Percentiles rank a stretch among this genome's conserved stretches.
These are phyloP conservation scores for Ophioninae sp. DNA, from an alignment of 2,888 invertebrate genomes.

Conservation along the genomic window DNA sequence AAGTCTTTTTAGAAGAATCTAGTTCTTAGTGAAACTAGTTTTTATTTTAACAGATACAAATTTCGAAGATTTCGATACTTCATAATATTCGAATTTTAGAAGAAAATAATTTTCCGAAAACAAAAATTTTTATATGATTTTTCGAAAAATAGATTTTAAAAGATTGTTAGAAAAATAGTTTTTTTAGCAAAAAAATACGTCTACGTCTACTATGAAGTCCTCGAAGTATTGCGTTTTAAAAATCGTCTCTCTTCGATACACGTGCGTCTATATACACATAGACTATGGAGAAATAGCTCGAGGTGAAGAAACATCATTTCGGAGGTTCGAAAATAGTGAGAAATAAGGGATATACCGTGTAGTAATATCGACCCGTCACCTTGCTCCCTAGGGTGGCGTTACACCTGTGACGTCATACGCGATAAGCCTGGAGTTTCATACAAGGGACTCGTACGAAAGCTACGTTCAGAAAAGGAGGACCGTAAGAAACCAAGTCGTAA, in stretches of 20 bases:
- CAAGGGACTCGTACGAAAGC: slow-evolving; percentile 11
- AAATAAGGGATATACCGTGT: slow-evolving; percentile 44
- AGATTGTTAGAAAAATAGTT: no score
- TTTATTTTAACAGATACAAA: no score
- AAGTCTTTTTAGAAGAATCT: no score
- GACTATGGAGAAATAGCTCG: slow-evolving; percentile 20
- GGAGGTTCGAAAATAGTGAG: slow-evolving; percentile 63
- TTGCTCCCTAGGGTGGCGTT: slow-evolving; percentile 64
- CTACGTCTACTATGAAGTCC: no score
- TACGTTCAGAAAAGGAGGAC: slow-evolving; percentile 29
- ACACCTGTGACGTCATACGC: slow-evolving; percentile 56
- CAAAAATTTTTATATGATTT: no score
- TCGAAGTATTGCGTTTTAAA: no score
- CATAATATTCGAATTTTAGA: no score
- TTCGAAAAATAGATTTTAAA: no score
- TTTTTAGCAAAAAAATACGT: no score
- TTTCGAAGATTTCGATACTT: no score
- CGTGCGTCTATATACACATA: neutral
- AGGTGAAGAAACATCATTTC: slow-evolving; percentile 11
- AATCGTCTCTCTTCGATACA: neutral
- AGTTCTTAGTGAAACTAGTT: no score
- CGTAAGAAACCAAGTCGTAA: slow-evolving; percentile 43
- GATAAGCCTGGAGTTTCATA: slow-evolving; percentile 34
- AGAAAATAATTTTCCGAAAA: no score
- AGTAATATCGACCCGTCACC: slow-evolving; percentile 41